These are phyloP conservation scores for Brachylomia viminalis DNA, from an alignment of 2,888 invertebrate species.

Conservation along the genomic window DNA sequence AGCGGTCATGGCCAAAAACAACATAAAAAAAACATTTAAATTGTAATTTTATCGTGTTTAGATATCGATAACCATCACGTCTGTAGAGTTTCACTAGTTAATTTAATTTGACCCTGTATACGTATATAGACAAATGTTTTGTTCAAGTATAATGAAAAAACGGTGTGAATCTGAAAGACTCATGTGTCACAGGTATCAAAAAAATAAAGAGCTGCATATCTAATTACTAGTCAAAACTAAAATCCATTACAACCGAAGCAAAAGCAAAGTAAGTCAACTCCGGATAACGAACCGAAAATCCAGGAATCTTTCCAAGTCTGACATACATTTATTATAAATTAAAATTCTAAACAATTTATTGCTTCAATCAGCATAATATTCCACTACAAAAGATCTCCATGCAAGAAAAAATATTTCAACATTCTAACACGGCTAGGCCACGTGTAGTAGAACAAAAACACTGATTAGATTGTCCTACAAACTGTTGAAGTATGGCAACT, in stretches of 20 bases:
- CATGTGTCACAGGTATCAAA: neutral
- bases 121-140: neutral
- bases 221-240: no score
- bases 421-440: conserved; percentile 26
- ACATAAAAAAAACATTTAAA: no score
- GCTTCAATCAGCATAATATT: neutral
- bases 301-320: neutral
- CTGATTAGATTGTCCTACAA: conserved; percentile 44
- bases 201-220: neutral
- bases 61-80: no score
- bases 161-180: neutral
- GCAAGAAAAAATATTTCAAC: conserved; percentile 15
- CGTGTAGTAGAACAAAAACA: conserved; percentile 41
- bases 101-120: no score
- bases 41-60: no score
- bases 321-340: neutral
- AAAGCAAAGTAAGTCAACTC: neutral
- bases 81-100: no score
- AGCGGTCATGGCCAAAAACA: no score
- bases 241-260: no score
- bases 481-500: conserved; percentile 48
- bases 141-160: neutral
- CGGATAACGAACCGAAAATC: neutral
- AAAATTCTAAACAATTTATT: neutral
- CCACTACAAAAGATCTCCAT: neutral